Conservation (phyloP, 2,888 invertebrate species). For the Temnothorax ravouxi region DNA sequence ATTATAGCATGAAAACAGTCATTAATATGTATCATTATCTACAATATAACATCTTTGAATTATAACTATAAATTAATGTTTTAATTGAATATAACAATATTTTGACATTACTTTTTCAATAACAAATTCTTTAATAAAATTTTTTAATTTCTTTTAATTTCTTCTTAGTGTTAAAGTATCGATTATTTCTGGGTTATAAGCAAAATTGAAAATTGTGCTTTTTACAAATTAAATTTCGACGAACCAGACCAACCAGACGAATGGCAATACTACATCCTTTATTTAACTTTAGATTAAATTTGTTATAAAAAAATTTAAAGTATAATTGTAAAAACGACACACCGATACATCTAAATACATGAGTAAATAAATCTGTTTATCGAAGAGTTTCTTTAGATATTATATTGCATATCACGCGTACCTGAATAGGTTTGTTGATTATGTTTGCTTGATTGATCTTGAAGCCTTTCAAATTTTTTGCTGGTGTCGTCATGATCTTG, state of each 20-base stretch:
- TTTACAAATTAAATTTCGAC: not conserved
- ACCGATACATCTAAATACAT: not conserved
- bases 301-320: not conserved
- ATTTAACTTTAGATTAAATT: not conserved
- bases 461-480: constrained; percentile 82
- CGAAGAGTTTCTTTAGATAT: not conserved
- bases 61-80: not conserved
- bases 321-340: not conserved
- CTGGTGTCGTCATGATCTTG: constrained; percentile 90
- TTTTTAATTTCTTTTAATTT: not conserved
- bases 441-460: constrained; percentile 82
- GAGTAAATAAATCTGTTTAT: not conserved
- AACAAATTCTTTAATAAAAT: not conserved
- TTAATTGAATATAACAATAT: not conserved
- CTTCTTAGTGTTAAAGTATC: not conserved
- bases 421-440: constrained; percentile 81
- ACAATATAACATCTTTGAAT: not conserved
- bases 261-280: not conserved
- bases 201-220: not conserved
- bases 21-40: not conserved
- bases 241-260: not conserved
- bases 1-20: not conserved
- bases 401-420: constrained; percentile 54
- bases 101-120: not conserved
- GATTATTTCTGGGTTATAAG: not conserved